Evolutionary conservation across 2,797 vertebrate species (phyloP).

Genomic region (Aratinga solstitialis): DNA sequence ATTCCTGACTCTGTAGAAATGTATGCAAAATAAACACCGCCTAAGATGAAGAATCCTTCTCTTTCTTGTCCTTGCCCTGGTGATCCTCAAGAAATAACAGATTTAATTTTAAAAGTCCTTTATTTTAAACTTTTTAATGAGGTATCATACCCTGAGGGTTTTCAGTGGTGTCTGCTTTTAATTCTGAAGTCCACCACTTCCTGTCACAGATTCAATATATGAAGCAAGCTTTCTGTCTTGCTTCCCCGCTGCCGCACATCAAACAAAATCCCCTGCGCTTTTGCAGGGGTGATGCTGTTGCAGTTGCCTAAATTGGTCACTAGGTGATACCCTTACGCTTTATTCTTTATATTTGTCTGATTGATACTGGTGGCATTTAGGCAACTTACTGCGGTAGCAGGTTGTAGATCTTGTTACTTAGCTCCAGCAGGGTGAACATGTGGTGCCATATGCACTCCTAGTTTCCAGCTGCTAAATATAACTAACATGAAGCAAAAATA

Average conservation of each 20-base stretch:
- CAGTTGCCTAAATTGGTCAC: conserved; percentile 6
- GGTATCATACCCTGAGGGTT: not conserved
- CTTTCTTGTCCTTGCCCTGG: not conserved
- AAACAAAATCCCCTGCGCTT: not conserved
- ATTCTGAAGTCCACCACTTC: not conserved
- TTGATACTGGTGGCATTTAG: not conserved
- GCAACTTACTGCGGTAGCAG: not conserved
- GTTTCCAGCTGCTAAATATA: conserved; percentile 29
- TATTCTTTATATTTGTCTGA: not conserved
- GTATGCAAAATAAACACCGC: not conserved
- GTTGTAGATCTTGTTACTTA: not conserved
- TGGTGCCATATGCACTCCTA: not conserved
- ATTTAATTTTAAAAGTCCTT: not conserved
- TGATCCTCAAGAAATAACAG: not conserved
- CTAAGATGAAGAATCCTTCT: not conserved
- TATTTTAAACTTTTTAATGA: not conserved
- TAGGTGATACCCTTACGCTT: conserved; percentile 31
- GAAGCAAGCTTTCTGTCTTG: not conserved
- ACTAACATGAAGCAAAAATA: not conserved
- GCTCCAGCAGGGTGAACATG: not conserved
- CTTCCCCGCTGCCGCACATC: not conserved
- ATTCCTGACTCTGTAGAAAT: not conserved
- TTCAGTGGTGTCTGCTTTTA: not conserved
- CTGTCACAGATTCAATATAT: not conserved
- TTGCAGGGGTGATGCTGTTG: not conserved